phyloP scores from a whole-genome alignment of 2,888 invertebrate species.

The Drosophila diplacantha region DNA sequence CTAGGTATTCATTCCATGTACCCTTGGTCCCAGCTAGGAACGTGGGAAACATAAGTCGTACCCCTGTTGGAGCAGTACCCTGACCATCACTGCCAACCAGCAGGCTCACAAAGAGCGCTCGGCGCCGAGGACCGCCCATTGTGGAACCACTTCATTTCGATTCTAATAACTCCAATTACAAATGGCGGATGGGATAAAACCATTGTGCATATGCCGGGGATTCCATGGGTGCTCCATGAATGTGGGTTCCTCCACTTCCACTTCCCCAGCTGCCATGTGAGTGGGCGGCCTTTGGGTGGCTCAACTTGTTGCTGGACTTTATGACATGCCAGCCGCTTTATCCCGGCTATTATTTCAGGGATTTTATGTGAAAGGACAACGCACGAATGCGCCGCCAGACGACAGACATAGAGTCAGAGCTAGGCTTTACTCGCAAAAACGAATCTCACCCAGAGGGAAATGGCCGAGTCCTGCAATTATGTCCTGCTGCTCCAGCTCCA shows the following conservation, averaged over 20 bases:
- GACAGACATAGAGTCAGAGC: slow-evolving; percentile 31
- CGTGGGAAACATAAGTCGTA: not conserved
- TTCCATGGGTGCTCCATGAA: slow-evolving; percentile 12
- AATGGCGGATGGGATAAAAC: slow-evolving; percentile 64
- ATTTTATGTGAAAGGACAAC: slow-evolving; percentile 66
- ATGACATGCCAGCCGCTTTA: slow-evolving; percentile 64
- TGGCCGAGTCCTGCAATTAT: slow-evolving; percentile 52
- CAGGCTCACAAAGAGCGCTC: slow-evolving; percentile 11
- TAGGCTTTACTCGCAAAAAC: slow-evolving; percentile 58
- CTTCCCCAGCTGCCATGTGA: slow-evolving; percentile 10
- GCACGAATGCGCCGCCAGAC: slow-evolving; percentile 53
- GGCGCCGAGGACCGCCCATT: slow-evolving; percentile 33
- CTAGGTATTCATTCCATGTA: not conserved
- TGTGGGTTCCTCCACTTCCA: slow-evolving; percentile 1
- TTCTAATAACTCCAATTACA: slow-evolving; percentile 72
- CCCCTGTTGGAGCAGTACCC: not conserved
- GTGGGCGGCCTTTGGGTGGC: slow-evolving; percentile 39
- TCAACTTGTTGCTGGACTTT: slow-evolving; percentile 70
- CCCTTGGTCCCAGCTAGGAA: not conserved
- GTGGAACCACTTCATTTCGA: slow-evolving; percentile 57
- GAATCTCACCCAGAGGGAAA: slow-evolving; percentile 54
- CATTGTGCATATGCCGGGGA: slow-evolving; percentile 52
- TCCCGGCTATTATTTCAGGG: slow-evolving; percentile 72
- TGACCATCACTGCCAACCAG: slow-evolving; percentile 13
- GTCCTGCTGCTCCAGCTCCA: slow-evolving; percentile 8